Evolutionary conservation across 2,113 vertebrate genomes (phyloP), one percentile per base, ranked within the genome.

Genomic region (Sciurus niger): DNA sequence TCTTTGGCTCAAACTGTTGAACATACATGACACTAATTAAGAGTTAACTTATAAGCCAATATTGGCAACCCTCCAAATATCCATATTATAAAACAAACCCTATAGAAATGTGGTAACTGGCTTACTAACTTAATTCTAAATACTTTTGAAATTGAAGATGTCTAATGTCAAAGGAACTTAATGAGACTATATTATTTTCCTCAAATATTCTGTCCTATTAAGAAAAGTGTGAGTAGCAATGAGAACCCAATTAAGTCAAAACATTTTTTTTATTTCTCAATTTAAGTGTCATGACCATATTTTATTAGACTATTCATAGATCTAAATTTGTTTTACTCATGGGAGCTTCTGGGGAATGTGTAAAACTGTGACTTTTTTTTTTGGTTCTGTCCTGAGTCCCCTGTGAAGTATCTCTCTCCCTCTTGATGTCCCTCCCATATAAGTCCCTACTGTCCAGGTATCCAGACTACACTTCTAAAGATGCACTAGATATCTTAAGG

Each of bases 181-280:
- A 89, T 76, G 40, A 95, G 37, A 51, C 85, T 79, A 87, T 89
- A 37, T 80, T 86, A 68, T 67, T 94, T 77, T 93, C 14, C 30
- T 76, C 74, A 96, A 95, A 90, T 94, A 93, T 74, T 90, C 55
- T 94, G 16, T 89, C 6, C 32, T 72, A 43, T 76, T 95, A 96
- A 92, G 65, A 94, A 85, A 96, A 92, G 11, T 72, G 0, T 48
- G 37, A 89, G 3, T 89, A 11, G 22, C 32, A 95, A 90, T 28
- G 63, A 97, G 96, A 84, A 34, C 2, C 5, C 25, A 96, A 65
- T 94, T 93, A 65, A 92, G 82, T 91, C 14, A 87, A 96, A 91
- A 17, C 83, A 74, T 2, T 76, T 30, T 37, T 90, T 94, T 77
- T 90, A 70, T 86, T 14, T 40, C n/a, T 76, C 72, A 85, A 96